These are phyloP conservation scores for Porites lobata DNA, from an alignment of 92 coral and sea anemone genomes.

Conservation along the genomic window DNA sequence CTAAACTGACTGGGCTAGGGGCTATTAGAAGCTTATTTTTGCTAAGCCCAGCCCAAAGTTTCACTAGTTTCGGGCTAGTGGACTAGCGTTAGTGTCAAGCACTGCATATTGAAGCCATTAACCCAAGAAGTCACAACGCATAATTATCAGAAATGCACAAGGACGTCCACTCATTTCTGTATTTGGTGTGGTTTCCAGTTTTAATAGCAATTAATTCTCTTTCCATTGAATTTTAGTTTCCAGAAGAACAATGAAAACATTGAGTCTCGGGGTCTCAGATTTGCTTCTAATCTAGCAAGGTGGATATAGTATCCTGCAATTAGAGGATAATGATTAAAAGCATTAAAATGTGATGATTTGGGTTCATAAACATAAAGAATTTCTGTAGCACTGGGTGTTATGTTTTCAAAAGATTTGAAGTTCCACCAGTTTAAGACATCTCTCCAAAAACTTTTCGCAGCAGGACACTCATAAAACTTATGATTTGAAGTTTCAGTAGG, in stretches of 20 bases:
- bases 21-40: too few relatives aligned
- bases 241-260: too few relatives aligned
- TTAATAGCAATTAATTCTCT: not conserved
- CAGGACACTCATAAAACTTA: constrained; percentile 6
- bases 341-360: not conserved
- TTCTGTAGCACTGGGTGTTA: constrained; percentile 14
- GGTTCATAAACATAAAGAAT: constrained; percentile 22
- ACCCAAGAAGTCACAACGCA: too few relatives aligned
- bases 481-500: not conserved
- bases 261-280: not conserved
- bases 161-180: too few relatives aligned
- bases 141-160: too few relatives aligned
- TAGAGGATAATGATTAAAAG: constrained; percentile 6
- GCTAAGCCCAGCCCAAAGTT: too few relatives aligned
- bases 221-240: not conserved
- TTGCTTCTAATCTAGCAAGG: not conserved
- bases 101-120: too few relatives aligned
- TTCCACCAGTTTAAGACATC: constrained; percentile 25
- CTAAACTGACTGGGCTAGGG: too few relatives aligned
- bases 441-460: not conserved
- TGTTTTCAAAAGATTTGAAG: constrained; percentile 17
- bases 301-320: not conserved
- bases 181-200: too few relatives aligned
- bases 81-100: too few relatives aligned
- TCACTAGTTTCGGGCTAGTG: too few relatives aligned